phyloP scores from a whole-genome alignment of 2,888 invertebrate species.

The Cephalotes varians region DNA sequence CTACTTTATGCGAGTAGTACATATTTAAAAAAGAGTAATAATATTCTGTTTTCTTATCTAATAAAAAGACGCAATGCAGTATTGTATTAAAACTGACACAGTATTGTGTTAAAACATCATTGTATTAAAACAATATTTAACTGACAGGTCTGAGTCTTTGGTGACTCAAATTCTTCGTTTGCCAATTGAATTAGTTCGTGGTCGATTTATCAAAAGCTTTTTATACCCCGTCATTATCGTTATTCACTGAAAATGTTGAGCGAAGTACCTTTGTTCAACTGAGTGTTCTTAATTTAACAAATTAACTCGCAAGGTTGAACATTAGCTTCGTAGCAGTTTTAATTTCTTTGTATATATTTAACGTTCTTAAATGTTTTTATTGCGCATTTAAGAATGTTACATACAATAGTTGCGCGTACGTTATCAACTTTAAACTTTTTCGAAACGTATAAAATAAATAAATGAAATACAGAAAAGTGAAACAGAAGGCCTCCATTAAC shows the following conservation, averaged over 20 bases:
- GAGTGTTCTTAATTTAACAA: not conserved
- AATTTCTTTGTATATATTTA: not conserved
- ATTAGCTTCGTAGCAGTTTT: not conserved
- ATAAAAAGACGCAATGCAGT: not conserved
- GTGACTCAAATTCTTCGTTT: conserved; percentile 3
- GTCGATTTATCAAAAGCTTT: conserved; percentile 26
- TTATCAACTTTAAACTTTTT: not conserved
- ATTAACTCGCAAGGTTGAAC: not conserved
- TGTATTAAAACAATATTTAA: too few species aligned
- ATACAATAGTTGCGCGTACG: not conserved
- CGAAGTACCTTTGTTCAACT: not conserved
- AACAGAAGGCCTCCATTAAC: not conserved
- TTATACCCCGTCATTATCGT: conserved; percentile 6
- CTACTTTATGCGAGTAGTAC: not conserved
- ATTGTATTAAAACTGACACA: too few species aligned
- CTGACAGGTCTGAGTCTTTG: not conserved
- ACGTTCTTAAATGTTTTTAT: not conserved
- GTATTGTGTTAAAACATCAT: too few species aligned
- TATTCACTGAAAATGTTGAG: not conserved
- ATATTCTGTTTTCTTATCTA: not conserved
- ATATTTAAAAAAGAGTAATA: not conserved
- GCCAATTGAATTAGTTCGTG: conserved; percentile 39
- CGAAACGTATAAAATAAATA: not conserved
- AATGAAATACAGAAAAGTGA: not conserved
- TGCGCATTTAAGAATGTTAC: too few species aligned